Conservation (phyloP, 2,888 invertebrate genomes). For the Hirtodrosophila cameraria region DNA sequence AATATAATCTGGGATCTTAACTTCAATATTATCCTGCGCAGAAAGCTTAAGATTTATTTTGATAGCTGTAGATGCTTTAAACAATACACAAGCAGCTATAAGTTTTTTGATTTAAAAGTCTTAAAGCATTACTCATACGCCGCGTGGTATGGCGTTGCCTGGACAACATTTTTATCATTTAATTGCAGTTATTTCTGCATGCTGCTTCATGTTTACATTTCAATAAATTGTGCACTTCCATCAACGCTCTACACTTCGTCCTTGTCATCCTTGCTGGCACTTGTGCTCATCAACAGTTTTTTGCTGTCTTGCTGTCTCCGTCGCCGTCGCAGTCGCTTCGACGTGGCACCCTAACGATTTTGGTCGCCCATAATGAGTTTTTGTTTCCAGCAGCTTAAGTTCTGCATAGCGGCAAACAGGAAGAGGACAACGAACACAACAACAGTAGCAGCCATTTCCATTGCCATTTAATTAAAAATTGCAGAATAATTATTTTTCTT, state of each 20-base stretch:
- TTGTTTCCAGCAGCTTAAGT: slow-evolving; percentile 76
- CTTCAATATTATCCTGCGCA: no score
- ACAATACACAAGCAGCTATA: slow-evolving; percentile 22
- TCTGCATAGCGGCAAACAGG: slow-evolving; percentile 48
- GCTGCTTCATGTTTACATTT: slow-evolving; percentile 71
- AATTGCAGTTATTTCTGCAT: slow-evolving; percentile 66
- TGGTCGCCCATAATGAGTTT: slow-evolving; percentile 76
- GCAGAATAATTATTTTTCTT: slow-evolving; percentile 79
- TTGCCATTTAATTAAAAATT: slow-evolving; percentile 79
- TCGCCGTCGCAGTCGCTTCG: slow-evolving; percentile 11
- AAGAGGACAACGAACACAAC: slow-evolving; percentile 32
- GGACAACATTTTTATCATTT: slow-evolving; percentile 61
- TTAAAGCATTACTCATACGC: slow-evolving; percentile 50
- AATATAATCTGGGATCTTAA: no score
- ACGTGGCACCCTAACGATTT: slow-evolving; percentile 60
- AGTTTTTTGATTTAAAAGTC: slow-evolving; percentile 28
- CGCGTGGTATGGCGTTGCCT: slow-evolving; percentile 22
- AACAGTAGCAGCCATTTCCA: slow-evolving; percentile 63
- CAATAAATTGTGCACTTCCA: slow-evolving; percentile 66
- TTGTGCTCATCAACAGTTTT: slow-evolving; percentile 45
- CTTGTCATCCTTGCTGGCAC: slow-evolving; percentile 26
- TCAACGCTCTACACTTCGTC: slow-evolving; percentile 52
- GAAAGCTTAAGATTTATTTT: no score
- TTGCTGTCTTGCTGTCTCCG: slow-evolving; percentile 11
- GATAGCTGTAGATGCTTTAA: slow-evolving; percentile 27